Evolutionary conservation across 2,113 vertebrate genomes (phyloP).

Genomic region (Corythornis cristatus): DNA sequence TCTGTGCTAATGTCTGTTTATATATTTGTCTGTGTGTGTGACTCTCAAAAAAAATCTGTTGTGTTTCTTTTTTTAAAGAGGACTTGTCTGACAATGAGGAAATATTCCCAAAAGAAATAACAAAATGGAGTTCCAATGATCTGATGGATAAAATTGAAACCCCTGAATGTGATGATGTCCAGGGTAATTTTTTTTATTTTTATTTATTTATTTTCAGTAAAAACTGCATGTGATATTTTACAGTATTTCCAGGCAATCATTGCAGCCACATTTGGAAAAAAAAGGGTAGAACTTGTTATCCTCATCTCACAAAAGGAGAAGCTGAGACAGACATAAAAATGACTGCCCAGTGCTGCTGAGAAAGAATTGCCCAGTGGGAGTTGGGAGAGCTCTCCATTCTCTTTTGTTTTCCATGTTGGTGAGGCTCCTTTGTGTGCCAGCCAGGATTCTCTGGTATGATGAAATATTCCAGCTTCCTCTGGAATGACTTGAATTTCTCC

Average conservation of each 20-base stretch:
- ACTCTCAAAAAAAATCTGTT: slow-evolving; percentile 8
- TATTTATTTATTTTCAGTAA: not conserved
- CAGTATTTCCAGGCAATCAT: slow-evolving; percentile 1
- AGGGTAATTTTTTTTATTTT: slow-evolving; percentile 68
- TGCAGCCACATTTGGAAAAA: not conserved
- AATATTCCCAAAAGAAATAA: slow-evolving; percentile 89
- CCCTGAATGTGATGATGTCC: slow-evolving; percentile 81
- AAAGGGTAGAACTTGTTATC: slow-evolving; percentile 24
- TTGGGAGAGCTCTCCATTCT: not conserved
- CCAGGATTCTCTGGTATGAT: not conserved
- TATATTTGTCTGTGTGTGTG: not conserved
- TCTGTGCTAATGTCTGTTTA: not conserved
- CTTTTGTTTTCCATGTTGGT: not conserved
- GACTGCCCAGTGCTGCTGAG: not conserved
- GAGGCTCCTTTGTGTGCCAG: not conserved
- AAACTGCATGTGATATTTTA: not conserved
- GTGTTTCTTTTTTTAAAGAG: slow-evolving; percentile 76
- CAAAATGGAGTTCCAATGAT: slow-evolving; percentile 95
- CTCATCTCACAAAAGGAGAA: slow-evolving; percentile 6
- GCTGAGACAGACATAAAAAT: not conserved
- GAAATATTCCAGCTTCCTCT: not conserved
- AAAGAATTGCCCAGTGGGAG: slow-evolving; percentile 20
- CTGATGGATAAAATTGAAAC: slow-evolving; percentile 95
- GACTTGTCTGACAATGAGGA: slow-evolving; percentile 90
- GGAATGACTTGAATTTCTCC: not conserved